Evolutionary conservation across 1,140 invertebrate species (phyloP), one percentile per base, ranked within the genome.

Genomic region (Monochamus saltuarius): DNA sequence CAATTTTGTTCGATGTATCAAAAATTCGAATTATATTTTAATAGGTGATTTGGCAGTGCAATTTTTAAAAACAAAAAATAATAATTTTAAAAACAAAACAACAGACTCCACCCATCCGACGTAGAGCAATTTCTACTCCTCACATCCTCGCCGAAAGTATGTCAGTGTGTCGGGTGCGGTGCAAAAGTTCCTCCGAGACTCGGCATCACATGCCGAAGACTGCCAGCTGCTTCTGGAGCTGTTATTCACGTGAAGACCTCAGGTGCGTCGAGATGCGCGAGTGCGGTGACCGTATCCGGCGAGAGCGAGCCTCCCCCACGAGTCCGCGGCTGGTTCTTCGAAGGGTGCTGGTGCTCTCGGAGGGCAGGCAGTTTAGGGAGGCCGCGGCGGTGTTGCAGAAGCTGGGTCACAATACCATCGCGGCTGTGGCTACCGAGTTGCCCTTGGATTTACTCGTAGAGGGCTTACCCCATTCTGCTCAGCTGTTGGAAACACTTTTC

Each of bases 361-460:
- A 92, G 70, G 89, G 89, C 2, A 75, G 87, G 11, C 89, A 92
- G 73, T 91, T 89, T 71, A 77, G 87, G 14, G 90, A 92, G 68
- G 90, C 90, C 11, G 89, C 91, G 0, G 83, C 84, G 16, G 86
- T 94, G 19, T 81, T 95, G 39, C 81, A 86, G 16, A 81, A 89
- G 49, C 77, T 94, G 7, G 89, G 89, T 11, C 82, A 84, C 36
- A 86, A 84, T 1, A 90, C 90, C 1, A 80, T 94, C 59, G 84
- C 84, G 54, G 83, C 83, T 6, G 87, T 92, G 11, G 82, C 87
- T 0, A 78, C 83, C 0, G 91, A 95, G 61, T 79, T 97, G 55
- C 94, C 93, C 0, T 81, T 95, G 14, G 93, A 95, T 72, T 78
- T 93, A 63, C 83, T 96, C 65, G 86, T 95, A 19, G 92, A 95